Evolutionary conservation across 2,113 vertebrate species (phyloP).

Genomic region (Lota lota): DNA sequence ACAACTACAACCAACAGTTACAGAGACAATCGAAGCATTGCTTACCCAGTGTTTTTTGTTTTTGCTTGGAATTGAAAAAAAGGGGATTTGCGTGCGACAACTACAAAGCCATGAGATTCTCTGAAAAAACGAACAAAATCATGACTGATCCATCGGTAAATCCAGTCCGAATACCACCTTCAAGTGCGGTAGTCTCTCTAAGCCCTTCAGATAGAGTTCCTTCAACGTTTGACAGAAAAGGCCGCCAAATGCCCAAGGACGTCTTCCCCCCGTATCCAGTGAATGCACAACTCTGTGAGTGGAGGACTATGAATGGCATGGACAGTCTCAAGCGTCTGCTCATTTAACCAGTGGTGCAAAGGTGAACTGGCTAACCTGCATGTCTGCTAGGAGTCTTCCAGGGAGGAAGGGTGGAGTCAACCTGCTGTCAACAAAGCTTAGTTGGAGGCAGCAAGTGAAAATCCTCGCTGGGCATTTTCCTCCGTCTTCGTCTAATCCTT

Average conservation of each 20-base stretch:
- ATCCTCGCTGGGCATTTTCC: slow-evolving; percentile 34
- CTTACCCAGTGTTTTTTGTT: slow-evolving; percentile 48
- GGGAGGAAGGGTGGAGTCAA: slow-evolving; percentile 70
- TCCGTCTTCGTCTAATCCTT: slow-evolving; percentile 15
- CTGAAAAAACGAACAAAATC: slow-evolving; percentile 35
- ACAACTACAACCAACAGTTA: not conserved
- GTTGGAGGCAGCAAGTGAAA: slow-evolving; percentile 39
- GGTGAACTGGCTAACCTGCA: slow-evolving; percentile 45
- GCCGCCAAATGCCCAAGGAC: not conserved
- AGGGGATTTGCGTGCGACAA: slow-evolving; percentile 27
- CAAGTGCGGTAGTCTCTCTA: not conserved
- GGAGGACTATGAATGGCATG: slow-evolving; percentile 26
- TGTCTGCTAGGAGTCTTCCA: slow-evolving; percentile 46
- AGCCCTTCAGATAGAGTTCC: not conserved
- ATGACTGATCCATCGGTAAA: slow-evolving; percentile 53
- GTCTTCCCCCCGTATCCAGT: slow-evolving; percentile 11
- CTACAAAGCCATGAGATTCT: slow-evolving; percentile 42
- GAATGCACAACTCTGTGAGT: slow-evolving; percentile 7
- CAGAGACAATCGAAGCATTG: not conserved
- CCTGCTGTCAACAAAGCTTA: slow-evolving; percentile 56
- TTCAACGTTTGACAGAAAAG: slow-evolving; percentile 24
- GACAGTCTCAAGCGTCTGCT: slow-evolving; percentile 26
- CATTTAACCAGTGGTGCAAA: slow-evolving; percentile 48
- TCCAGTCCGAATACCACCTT: slow-evolving; percentile 35
- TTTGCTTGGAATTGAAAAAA: slow-evolving; percentile 12